Evolutionary conservation across 2,797 vertebrate species (phyloP), one percentile per base, ranked within the genome.

Genomic region (Galagoides demidoff): DNA sequence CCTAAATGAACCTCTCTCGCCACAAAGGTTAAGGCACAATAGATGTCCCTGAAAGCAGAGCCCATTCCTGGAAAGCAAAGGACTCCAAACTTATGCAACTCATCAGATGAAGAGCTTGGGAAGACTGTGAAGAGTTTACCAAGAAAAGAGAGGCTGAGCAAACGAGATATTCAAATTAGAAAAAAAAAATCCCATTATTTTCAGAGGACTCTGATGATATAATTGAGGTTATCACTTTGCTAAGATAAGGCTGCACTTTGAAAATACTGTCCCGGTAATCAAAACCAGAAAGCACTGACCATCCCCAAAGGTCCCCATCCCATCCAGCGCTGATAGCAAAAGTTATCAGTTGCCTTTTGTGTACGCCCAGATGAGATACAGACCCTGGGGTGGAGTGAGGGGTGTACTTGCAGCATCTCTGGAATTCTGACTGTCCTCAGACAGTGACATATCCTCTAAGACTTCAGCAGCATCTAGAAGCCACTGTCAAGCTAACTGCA

Each of bases 1-100:
- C 88, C 93, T 85, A 57, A 34, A 45, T 17, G 19, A 82, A 61
- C 57, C 14, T 6, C 10, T 1, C 73, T 34, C 4, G 4, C 87
- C 63, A 37, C 92, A 85, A 86, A 95, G 85, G 71, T 87, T 45
- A 61, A 71, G 59, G n/a, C 34, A 9, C 0, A 52, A 61, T 64
- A 31, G 39, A 88, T 64, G 93, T 74, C 70, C 39, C 64, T 10
- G 7, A 90, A n/a, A 45, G 34, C 83, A 74, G 20, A 88, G 85
- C 61, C 83, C 0, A 1, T 59, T 76, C 95, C 95, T 87, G 83
- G 90, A 95, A 95, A 91, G 92, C 83, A 59, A n/a, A n/a, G 29
- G 74, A 68, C 55, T 63, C 49, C 64, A 83, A 59, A 39, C 76
- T 45, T 49, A 22, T 2, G 3, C 39, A 34, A 17, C 31, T 49